Evolutionary conservation across 37 sponge, comb jelly and placozoan genomes (phyloP), one percentile per base, ranked within the genome.

Genomic region (Chondrilla cf. caribensis): DNA sequence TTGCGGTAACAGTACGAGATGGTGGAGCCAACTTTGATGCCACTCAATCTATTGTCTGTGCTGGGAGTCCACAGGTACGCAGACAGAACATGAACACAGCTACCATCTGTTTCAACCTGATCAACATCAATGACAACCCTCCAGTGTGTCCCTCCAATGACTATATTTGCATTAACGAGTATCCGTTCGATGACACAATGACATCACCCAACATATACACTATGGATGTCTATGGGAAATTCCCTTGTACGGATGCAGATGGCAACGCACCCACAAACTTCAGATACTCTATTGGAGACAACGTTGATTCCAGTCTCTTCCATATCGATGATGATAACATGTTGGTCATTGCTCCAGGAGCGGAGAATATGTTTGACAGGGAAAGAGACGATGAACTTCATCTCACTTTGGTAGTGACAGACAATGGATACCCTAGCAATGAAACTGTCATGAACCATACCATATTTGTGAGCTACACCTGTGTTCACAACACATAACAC

Each of bases 211-310:
- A 2, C 18, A 38, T 9, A 73, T 22, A n/a, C 44, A n/a, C 21
- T n/a, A 28, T 67, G 68, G 17, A 26, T 33, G 33, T 33, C 68
- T 33, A 31, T 8, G 18, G 41, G 7, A 0, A 6, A 1, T 73
- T 73, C 41, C n/a, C n/a, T n/a, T 73, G 76, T 25, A 18, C 24
- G 44, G 76, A 73, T 40, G 44, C 39, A 25, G 76, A 73, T 7
- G 76, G 44, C 43, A 43, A n/a, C n/a, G 38, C 41, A 19, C 43
- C 43, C 21, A 2, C 8, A 32, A 37, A 36, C 44, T 42, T 40
- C 22, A 73, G 38, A 39, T 14, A 39, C 22, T n/a, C 21, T 21
- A 37, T 39, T 8, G 76, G 44, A 40, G 22, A 62, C 15, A 1
- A 6, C 14, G 43, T 73, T 15, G 76, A 73, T 43, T 15, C 31